Base-by-base conservation (phyloP, 2,797 vertebrate genomes). In the Chaenodraco wilsoni region DNA sequence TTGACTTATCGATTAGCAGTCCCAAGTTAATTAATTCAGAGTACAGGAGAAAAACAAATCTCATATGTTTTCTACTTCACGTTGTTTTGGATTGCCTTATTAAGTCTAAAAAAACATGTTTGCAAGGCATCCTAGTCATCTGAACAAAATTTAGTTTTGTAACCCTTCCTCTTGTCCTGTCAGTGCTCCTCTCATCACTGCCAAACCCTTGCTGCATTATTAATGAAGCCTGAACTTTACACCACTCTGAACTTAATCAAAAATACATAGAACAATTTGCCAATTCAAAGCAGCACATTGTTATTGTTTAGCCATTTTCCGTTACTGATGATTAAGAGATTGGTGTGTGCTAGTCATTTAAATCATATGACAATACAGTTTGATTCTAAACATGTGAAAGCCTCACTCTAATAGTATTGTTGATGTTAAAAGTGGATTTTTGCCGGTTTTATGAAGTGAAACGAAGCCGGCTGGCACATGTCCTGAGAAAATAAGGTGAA, bases 191-290 rank as follows among this genome's bases (percentile, higher is more conserved):
- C 59, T 68, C 46, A 31, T 69, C 72, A 51, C 63, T 56, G 58
- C 37, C 14, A 37, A 66, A 78, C 74, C 72, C 76, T 50, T 86
- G 51, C 83, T 96, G 87, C 89, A 95, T 96, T 95, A 95, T 96
- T 96, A 82, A 96, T 93, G 82, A 82, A 90, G 31, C 82, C 90
- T 92, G 79, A 89, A 90, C 69, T 81, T 91, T 64, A 69, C 76
- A 77, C 74, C 23, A 41, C 57, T 46, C 13, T 13, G 43, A 68
- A 76, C 64, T 64, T 68, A n/a, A 68, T 52, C 52, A 52, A 58
- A 62, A 62, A 76, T 48, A 59, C 63, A 33, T 17, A 41, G 6
- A 4, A 65, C 0, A 0, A 59, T 17, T 50, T 48, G 56, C 27
- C 43, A 44, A 58, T 55, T 79, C 9, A 59, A 66, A 21, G 45